Evolutionary conservation across 1,140 invertebrate genomes (phyloP).

Genomic region (Chionoecetes opilio): DNA sequence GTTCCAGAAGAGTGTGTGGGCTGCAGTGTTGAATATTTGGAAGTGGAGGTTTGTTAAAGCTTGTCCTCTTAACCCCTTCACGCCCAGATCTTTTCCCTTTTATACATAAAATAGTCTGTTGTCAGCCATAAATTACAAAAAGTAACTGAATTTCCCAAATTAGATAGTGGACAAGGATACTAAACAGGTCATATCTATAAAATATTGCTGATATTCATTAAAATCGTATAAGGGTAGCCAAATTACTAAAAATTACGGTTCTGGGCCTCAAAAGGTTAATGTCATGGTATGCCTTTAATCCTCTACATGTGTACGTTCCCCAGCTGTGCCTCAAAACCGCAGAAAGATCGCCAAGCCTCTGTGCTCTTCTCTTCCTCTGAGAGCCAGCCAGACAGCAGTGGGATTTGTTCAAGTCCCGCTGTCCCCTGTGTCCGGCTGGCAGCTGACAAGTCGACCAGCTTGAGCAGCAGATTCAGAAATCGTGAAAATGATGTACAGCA

Average conservation of each 20-base stretch:
- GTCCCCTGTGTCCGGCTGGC: background rate
- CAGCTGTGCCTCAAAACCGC: background rate
- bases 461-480: background rate
- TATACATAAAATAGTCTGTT: too few species aligned
- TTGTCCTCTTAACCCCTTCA: background rate
- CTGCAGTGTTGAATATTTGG: background rate
- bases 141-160: too few species aligned
- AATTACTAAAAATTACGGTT: too few species aligned
- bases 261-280: too few species aligned
- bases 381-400: slow-evolving; percentile 30
- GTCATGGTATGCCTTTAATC: too few species aligned
- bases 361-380: slow-evolving; percentile 30
- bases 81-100: too few species aligned
- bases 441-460: background rate
- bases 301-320: background rate
- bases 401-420: slow-evolving; percentile 39
- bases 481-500: too few species aligned
- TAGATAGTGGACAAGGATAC: too few species aligned
- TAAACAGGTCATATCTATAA: too few species aligned
- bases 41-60: background rate
- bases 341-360: background rate
- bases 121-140: too few species aligned
- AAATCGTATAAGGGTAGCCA: too few species aligned
- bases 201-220: too few species aligned
- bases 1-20: background rate